Evolutionary conservation across 2,113 vertebrate species (phyloP).

Genomic region (Chlamydotis undulata): DNA sequence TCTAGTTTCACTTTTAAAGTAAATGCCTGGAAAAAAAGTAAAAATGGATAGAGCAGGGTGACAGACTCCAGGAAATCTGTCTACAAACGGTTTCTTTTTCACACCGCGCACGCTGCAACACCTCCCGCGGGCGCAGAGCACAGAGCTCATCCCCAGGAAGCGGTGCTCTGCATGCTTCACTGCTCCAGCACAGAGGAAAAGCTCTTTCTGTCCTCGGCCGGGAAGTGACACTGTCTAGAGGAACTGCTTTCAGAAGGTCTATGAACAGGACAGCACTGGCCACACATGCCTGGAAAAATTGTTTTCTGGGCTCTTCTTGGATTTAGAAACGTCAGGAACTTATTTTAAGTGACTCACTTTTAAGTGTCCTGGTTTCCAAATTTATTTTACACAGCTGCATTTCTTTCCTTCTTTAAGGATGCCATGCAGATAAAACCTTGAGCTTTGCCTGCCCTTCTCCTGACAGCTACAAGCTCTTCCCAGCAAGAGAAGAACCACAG

Average conservation of each 20-base stretch:
- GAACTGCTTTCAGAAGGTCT: neutral
- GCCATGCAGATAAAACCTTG: neutral
- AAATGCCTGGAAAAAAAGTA: neutral
- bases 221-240: neutral
- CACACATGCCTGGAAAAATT: accelerated
- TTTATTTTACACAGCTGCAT: neutral
- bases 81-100: neutral
- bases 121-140: neutral
- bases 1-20: neutral
- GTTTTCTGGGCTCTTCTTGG: neutral
- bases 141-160: neutral
- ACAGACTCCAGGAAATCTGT: neutral
- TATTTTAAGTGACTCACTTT: neutral
- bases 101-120: neutral
- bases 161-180: accelerated
- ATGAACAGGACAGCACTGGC: neutral
- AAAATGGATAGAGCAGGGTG: neutral
- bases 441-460: neutral
- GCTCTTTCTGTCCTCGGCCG: neutral
- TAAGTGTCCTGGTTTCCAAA: neutral
- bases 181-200: neutral
- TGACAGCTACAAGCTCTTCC: neutral
- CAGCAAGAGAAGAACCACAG: neutral
- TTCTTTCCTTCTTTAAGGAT: neutral
- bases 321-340: neutral